A percentile compares a stretch with the other conserved stretches of the same genome.
Evolutionary conservation across 2,888 invertebrate genomes (phyloP).

Genomic region (Nebria brevicollis): DNA sequence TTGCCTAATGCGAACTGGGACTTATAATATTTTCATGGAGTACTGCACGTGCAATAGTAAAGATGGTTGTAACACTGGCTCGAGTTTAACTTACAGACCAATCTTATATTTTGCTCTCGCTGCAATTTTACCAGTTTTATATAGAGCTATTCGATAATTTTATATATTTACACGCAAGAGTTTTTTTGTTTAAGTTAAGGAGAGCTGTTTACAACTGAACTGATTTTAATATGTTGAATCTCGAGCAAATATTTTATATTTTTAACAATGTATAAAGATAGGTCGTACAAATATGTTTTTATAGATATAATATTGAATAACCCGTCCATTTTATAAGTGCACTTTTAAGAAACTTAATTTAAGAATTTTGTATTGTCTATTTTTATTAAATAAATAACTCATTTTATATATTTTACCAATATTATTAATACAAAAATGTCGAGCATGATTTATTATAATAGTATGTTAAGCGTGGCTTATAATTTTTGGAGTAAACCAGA

Average conservation of each 20-base stretch:
- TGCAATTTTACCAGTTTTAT: constrained; percentile 38
- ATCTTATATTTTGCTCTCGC: constrained; percentile 44
- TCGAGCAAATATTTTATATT: neutral
- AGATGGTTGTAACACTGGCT: constrained; percentile 86
- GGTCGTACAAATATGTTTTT: constrained; percentile 8
- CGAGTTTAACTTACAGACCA: constrained; percentile 48
- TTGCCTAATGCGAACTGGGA: constrained; percentile 90
- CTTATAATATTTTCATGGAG: constrained; percentile 93
- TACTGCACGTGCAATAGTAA: constrained; percentile 93
- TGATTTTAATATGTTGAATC: constrained; percentile 19
- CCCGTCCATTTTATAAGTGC: constrained; percentile 35
- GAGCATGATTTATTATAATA: too few relatives aligned
- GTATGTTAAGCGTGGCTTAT: too few relatives aligned
- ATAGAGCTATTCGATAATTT: constrained; percentile 27
- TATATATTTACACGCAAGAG: neutral
- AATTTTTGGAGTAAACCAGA: neutral
- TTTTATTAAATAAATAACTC: constrained; percentile 32
- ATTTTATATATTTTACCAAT: neutral
- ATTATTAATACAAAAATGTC: neutral
- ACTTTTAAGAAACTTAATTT: constrained; percentile 14
- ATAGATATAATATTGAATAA: neutral
- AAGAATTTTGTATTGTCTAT: constrained; percentile 17
- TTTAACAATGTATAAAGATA: constrained; percentile 10
- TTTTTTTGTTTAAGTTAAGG: neutral
- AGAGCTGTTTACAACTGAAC: constrained; percentile 21